These are phyloP conservation scores for Halichondria panicea DNA, from an alignment of 37 sponge, comb jelly and placozoan species.

Conservation along the genomic window DNA sequence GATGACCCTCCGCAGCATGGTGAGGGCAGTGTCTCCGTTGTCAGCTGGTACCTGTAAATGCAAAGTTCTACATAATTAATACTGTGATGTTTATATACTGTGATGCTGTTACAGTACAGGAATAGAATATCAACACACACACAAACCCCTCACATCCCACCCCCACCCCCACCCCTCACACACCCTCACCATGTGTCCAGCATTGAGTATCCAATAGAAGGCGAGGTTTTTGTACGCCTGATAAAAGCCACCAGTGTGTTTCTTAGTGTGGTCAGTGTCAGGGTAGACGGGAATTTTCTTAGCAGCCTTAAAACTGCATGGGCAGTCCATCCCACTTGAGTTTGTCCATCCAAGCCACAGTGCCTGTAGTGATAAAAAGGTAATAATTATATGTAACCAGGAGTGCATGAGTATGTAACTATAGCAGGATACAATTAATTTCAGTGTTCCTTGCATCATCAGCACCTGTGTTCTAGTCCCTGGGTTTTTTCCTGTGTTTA, in stretches of 20 bases:
- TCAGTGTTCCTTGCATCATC: too few species aligned
- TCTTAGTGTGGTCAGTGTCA: slow-evolving; percentile 23
- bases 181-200: slow-evolving; percentile 88
- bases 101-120: too few species aligned
- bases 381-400: not conserved
- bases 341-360: slow-evolving; percentile 58
- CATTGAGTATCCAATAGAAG: slow-evolving; percentile 77
- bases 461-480: not conserved
- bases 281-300: slow-evolving; percentile 47
- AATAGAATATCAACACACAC: too few species aligned
- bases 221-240: slow-evolving; percentile 52
- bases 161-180: too few species aligned
- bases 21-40: slow-evolving; percentile 64
- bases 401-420: slow-evolving; percentile 2
- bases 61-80: too few species aligned
- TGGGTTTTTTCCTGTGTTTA: slow-evolving; percentile 11
- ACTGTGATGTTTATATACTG: too few species aligned
- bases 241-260: slow-evolving; percentile 60
- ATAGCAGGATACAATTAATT: too few species aligned
- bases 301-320: slow-evolving; percentile 25
- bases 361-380: slow-evolving; percentile 31
- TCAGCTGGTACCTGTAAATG: slow-evolving; percentile 62
- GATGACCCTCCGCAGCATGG: slow-evolving; percentile 51
- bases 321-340: slow-evolving; percentile 63
- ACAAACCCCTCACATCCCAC: too few species aligned